phyloP scores from a whole-genome alignment of 1,140 invertebrate species.

The Lepidostoma basale region DNA sequence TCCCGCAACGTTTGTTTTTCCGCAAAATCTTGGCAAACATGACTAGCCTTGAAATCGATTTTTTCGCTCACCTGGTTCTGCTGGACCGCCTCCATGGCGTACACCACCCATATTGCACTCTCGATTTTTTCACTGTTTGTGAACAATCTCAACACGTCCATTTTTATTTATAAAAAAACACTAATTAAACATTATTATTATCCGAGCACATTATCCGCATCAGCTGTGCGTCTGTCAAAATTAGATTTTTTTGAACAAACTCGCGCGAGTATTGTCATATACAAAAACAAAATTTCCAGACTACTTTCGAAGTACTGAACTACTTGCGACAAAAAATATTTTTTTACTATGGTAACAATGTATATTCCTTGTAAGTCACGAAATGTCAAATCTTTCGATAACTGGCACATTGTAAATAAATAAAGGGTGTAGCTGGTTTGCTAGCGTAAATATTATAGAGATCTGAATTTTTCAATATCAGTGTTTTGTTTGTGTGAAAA shows the following conservation, averaged over 20 bases:
- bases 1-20: constrained; percentile 13
- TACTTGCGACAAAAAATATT: not conserved
- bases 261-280: not conserved
- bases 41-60: constrained; percentile 36
- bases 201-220: constrained; percentile 15
- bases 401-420: constrained; percentile 12
- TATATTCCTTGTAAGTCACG: not conserved
- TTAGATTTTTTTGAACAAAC: constrained; percentile 20
- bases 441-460: not conserved
- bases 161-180: constrained; percentile 23
- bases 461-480: not conserved
- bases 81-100: constrained; percentile 22
- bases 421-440: constrained; percentile 10
- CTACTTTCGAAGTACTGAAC: not conserved
- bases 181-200: constrained; percentile 17
- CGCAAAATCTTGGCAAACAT: constrained; percentile 38
- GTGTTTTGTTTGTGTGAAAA: constrained; percentile 51
- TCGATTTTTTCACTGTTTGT: constrained; percentile 18
- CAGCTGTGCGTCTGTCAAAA: constrained; percentile 39
- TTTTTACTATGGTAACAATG: not conserved
- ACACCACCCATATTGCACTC: constrained; percentile 1
- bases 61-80: constrained; percentile 32
- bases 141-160: constrained; percentile 29
- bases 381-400: constrained; percentile 12
- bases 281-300: not conserved